These are phyloP conservation scores for Miichthys miiuy DNA, from an alignment of 2,797 vertebrate genomes.

Conservation along the genomic window DNA sequence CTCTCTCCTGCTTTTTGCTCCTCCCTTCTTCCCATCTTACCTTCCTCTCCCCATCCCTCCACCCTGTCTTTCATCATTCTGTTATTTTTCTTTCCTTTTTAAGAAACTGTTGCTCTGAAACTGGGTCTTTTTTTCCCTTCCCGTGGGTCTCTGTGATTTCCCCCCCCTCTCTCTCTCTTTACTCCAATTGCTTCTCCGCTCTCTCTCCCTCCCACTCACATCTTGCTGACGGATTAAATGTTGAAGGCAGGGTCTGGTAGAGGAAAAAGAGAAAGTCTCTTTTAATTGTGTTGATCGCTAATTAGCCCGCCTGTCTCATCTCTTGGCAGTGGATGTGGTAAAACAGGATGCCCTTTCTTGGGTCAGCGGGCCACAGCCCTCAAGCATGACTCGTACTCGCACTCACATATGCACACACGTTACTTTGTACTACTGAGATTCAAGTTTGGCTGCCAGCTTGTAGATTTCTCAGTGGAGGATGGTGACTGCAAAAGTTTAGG, in stretches of 20 bases:
- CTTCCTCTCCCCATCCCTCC: conserved; percentile 45
- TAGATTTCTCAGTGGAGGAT: conserved; percentile 42
- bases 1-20: conserved; percentile 38
- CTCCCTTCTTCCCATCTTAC: conserved; percentile 32
- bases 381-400: conserved; percentile 19
- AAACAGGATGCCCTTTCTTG: conserved; percentile 61
- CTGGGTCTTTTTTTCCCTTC: conserved; percentile 61
- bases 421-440: conserved; percentile 32
- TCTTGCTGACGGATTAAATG: conserved; percentile 68
- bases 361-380: conserved; percentile 55
- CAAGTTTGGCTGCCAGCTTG: conserved; percentile 29
- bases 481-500: conserved; percentile 35
- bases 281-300: conserved; percentile 75
- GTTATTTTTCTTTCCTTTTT: conserved; percentile 71
- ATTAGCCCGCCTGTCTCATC: conserved; percentile 63
- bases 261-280: conserved; percentile 61
- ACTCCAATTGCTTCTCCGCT: conserved; percentile 48
- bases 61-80: conserved; percentile 67
- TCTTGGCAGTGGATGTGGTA: conserved; percentile 44
- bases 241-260: conserved; percentile 59
- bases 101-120: conserved; percentile 73
- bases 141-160: conserved; percentile 39
- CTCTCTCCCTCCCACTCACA: conserved; percentile 62
- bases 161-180: conserved; percentile 2
- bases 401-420: not conserved